Conservation (phyloP, 1,140 invertebrate species). For the Danaus plexippus region DNA sequence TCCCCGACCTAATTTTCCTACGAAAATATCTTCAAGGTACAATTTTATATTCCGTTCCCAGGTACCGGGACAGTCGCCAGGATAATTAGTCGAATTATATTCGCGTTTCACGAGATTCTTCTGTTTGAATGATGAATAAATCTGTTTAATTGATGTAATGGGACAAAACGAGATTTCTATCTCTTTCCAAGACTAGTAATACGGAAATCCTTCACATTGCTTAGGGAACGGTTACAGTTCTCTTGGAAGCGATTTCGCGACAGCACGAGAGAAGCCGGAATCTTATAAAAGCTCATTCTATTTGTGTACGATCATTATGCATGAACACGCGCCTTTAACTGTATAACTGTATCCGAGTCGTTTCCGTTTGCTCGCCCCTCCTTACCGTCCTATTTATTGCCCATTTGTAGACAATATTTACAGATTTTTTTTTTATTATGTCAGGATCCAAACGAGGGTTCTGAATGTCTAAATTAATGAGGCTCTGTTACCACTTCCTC, state of each 20-base stretch:
- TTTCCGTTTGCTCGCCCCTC: constrained; percentile 40
- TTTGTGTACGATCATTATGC: constrained; percentile 64
- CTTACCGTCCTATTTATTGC: constrained; percentile 20
- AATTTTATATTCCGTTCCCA: constrained; percentile 14
- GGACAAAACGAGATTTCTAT: constrained; percentile 8
- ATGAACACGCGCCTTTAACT: constrained; percentile 56
- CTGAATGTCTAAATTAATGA: constrained; percentile 10
- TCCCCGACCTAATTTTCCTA: too few relatives aligned
- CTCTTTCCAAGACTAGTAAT: not conserved
- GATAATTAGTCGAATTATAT: constrained; percentile 47
- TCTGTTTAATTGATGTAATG: constrained; percentile 11
- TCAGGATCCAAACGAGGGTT: constrained; percentile 2
- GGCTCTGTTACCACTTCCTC: not conserved
- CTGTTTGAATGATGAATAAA: constrained; percentile 13
- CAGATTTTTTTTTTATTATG: constrained; percentile 1
- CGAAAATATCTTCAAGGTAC: too few relatives aligned
- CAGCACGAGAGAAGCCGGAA: constrained; percentile 39
- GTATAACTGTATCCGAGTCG: constrained; percentile 56
- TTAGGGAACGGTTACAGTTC: constrained; percentile 6
- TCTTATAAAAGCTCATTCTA: constrained; percentile 48
- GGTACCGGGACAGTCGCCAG: constrained; percentile 24
- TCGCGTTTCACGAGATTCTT: constrained; percentile 19
- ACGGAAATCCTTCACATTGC: too few relatives aligned
- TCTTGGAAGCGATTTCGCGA: constrained; percentile 35
- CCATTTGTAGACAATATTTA: constrained; percentile 9